Conservation (phyloP, 2,113 vertebrate species). For the Dendropsophus ebraccatus region DNA sequence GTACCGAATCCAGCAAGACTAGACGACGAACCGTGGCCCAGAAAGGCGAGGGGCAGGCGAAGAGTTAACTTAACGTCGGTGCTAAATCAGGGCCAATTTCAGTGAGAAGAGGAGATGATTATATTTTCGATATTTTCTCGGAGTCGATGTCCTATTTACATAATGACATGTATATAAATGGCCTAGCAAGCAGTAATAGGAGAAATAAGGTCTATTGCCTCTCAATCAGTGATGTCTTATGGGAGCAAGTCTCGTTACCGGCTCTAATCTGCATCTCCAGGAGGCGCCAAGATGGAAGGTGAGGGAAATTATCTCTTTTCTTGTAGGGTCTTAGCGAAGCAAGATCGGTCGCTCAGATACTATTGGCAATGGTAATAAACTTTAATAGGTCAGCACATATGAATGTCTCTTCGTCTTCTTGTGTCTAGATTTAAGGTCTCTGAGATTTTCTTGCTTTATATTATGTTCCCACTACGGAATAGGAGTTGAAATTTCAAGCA, state of each 20-base stretch:
- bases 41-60: not conserved
- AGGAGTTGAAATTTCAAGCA: too few species aligned
- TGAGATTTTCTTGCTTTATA: too few species aligned
- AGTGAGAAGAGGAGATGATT: constrained; percentile 20
- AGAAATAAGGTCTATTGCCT: constrained; percentile 25
- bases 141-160: constrained; percentile 18
- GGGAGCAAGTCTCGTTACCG: constrained; percentile 3
- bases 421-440: not conserved
- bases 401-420: not conserved
- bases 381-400: not conserved
- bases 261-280: constrained; percentile 19
- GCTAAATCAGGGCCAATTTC: constrained; percentile 18
- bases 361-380: not conserved
- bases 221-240: constrained; percentile 20
- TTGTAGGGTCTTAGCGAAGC: not conserved
- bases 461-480: too few species aligned
- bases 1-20: not conserved
- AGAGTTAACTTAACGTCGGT: not conserved
- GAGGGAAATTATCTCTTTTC: not conserved
- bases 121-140: not conserved
- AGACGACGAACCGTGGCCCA: not conserved
- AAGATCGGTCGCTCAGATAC: not conserved
- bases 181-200: constrained; percentile 15
- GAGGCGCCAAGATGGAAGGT: not conserved
- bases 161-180: constrained; percentile 23